Conservation (phyloP, 2,797 vertebrate genomes). For the Takifugu ocellatus region DNA sequence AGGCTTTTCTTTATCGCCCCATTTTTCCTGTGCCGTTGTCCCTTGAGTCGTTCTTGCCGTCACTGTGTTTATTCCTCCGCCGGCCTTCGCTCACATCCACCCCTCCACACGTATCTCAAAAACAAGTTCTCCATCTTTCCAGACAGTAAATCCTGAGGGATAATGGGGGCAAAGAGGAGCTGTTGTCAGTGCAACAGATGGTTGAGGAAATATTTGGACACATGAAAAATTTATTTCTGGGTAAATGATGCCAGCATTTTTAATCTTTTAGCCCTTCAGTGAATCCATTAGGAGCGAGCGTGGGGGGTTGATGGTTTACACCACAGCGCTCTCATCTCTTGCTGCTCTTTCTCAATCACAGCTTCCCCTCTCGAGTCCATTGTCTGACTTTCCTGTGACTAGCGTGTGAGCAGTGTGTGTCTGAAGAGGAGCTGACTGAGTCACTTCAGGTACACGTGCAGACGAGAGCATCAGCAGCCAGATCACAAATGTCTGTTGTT, state of each 20-base stretch:
- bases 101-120: conserved; percentile 10
- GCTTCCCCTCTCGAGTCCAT: conserved; percentile 48
- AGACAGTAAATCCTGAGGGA: conserved; percentile 5
- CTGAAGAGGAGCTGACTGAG: conserved; percentile 36
- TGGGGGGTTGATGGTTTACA: conserved; percentile 18
- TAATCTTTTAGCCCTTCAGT: conserved; percentile 21
- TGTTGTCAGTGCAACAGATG: not conserved
- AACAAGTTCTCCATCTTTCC: conserved; percentile 30
- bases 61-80: conserved; percentile 66
- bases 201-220: not conserved
- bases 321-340: conserved; percentile 8
- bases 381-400: conserved; percentile 67
- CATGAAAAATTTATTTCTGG: conserved; percentile 2
- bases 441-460: conserved; percentile 38
- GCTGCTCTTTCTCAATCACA: conserved; percentile 26
- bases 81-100: conserved; percentile 48
- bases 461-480: conserved; percentile 3
- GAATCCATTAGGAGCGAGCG: conserved; percentile 12
- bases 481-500: conserved; percentile 2
- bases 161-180: not conserved
- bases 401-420: conserved; percentile 61
- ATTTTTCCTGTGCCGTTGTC: conserved; percentile 71
- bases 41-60: conserved; percentile 61
- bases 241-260: conserved; percentile 11
- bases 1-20: conserved; percentile 65